phyloP scores from a whole-genome alignment of 2,888 invertebrate genomes.

The Athetis lepigone region DNA sequence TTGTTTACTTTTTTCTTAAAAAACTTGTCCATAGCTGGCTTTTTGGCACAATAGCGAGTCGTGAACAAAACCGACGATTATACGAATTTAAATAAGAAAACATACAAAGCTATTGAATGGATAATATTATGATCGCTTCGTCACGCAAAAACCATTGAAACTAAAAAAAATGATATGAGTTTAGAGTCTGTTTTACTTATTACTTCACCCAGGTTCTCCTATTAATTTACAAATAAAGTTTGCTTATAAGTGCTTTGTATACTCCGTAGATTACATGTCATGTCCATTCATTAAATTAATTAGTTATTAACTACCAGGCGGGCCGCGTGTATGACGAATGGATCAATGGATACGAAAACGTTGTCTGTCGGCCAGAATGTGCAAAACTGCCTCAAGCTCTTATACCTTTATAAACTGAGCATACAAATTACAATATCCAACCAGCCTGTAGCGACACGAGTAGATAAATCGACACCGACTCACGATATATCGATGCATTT shows the following conservation, averaged over 20 bases:
- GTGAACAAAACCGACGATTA: constrained; percentile 1
- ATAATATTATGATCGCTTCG: constrained; percentile 2
- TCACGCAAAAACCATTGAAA: background rate
- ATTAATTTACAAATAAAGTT: constrained; percentile 28
- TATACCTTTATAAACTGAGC: constrained; percentile 34
- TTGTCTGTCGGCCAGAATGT: constrained; percentile 14
- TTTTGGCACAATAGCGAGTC: constrained; percentile 28
- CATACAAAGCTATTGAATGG: background rate
- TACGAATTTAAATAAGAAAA: background rate
- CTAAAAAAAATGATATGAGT: constrained; percentile 1
- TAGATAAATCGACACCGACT: constrained; percentile 62
- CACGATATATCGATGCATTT: constrained; percentile 73
- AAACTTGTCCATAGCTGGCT: constrained; percentile 39
- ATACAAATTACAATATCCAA: constrained; percentile 51
- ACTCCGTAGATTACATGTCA: constrained; percentile 9
- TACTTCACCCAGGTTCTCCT: constrained; percentile 4
- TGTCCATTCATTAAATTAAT: constrained; percentile 45
- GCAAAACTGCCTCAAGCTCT: constrained; percentile 23
- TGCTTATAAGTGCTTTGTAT: constrained; percentile 11
- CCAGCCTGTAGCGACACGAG: constrained; percentile 54
- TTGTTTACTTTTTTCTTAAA: constrained; percentile 47
- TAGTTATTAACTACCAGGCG: constrained; percentile 36
- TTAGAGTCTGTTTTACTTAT: background rate
- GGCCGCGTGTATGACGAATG: constrained; percentile 27
- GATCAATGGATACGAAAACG: constrained; percentile 16